Conservation (phyloP, 2,113 vertebrate genomes). For the Coptodon rendalli region DNA sequence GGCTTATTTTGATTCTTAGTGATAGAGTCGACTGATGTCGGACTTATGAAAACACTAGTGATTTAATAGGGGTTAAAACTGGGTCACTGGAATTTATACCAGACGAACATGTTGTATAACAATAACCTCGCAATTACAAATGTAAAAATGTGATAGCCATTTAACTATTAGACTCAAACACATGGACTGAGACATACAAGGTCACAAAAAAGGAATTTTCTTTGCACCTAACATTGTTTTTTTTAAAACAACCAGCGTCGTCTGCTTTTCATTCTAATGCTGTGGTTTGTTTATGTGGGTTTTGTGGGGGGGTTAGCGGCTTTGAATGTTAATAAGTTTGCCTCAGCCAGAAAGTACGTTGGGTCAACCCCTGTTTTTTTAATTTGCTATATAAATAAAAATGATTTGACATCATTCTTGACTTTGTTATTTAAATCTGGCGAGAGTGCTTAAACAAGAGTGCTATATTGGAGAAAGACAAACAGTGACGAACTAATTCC, state of each 20-base stretch:
- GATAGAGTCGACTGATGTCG: not conserved
- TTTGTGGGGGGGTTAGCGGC: fast-evolving
- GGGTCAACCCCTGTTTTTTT: not conserved
- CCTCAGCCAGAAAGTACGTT: not conserved
- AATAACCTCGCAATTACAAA: not conserved
- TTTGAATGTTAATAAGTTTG: not conserved
- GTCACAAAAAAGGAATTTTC: not conserved
- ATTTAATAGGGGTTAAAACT: not conserved
- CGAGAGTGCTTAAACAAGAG: not conserved
- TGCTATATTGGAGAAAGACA: not conserved
- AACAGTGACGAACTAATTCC: not conserved
- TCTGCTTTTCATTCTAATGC: not conserved
- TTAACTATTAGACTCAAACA: not conserved
- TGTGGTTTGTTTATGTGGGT: not conserved
- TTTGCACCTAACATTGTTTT: not conserved
- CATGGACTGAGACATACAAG: not conserved
- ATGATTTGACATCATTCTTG: not conserved
- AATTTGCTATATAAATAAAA: not conserved
- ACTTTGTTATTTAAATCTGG: not conserved
- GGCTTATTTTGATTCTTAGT: not conserved
- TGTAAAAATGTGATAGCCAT: not conserved
- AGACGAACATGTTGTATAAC: not conserved
- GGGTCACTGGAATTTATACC: not conserved
- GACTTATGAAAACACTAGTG: not conserved
- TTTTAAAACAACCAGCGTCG: not conserved